Evolutionary conservation across 2,797 vertebrate species (phyloP), one percentile per base, ranked within the genome.

Genomic region (Otus scops): DNA sequence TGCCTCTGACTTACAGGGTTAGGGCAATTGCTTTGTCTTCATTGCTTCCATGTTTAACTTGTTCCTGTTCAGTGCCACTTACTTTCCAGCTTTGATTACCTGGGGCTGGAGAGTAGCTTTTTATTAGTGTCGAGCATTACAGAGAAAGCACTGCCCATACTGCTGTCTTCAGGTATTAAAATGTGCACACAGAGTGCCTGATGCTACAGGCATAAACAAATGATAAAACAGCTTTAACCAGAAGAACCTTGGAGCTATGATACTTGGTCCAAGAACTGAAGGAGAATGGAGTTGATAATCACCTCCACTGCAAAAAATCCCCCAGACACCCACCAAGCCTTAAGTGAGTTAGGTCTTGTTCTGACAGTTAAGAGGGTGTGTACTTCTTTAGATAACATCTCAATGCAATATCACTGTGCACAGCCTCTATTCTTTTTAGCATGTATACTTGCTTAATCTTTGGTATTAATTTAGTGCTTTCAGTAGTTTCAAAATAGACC

Each of bases 341-440:
- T 48, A 65, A 61, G 85, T 86, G 84, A 90, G 63, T 88, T 91
- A 39, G n/a, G 41, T 95, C 96, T 91, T 97, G 95, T 97, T 92
- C 93, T 95, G 71, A 83, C 93, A 83, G 93, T 92, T 95, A 57
- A 11, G 75, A 97, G 84, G 95, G 96, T 71, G 94, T 96, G 92
- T 93, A 9, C 57, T 71, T 5, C 18, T 83, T 54, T 9, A 73
- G 96, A 97, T 96, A 95, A 89, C 22, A 96, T 96, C 95, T 95
- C 78, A 22, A 23, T 57, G 63, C 16, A 17, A 4, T 90, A 95
- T 74, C 22, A 13, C 71, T 73, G 64, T 83, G 85, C 90, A 61
- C n/a, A 85, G 51, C 13, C 38, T 86, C 68, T 85, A 22, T 95
- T 84, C 87, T 86, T 57, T 75, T 67, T 81, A 92, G 30, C 20